phyloP scores from a whole-genome alignment of 2,797 vertebrate genomes.

The Lophius americanus region DNA sequence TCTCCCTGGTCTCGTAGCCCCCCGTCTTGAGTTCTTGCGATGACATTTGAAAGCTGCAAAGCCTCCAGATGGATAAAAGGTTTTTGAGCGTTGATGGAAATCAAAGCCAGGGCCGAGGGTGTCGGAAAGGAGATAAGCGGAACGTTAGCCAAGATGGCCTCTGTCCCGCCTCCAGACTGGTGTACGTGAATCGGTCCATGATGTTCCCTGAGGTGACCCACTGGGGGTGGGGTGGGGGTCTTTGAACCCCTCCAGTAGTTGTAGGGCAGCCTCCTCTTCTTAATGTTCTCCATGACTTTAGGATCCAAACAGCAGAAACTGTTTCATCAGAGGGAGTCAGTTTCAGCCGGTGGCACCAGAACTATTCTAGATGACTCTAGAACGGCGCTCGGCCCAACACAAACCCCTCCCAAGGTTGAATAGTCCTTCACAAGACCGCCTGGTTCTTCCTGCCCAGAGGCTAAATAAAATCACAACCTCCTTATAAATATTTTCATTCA shows the following conservation, averaged over 20 bases:
- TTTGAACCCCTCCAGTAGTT: slow-evolving; percentile 49
- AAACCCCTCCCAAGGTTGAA: no score
- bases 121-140: slow-evolving; percentile 39
- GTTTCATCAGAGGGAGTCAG: not conserved
- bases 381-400: no score
- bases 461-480: no score
- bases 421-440: no score
- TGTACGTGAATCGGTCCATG: slow-evolving; percentile 32
- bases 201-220: slow-evolving; percentile 58
- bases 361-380: not conserved
- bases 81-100: slow-evolving; percentile 48
- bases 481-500: no score
- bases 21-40: slow-evolving; percentile 35
- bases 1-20: slow-evolving; percentile 27
- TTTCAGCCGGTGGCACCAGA: no score
- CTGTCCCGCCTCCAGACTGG: slow-evolving; percentile 24
- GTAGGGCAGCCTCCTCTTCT: slow-evolving; percentile 24
- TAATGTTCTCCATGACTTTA: slow-evolving; percentile 18
- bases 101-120: slow-evolving; percentile 37
- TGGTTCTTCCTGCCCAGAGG: no score
- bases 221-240: not conserved
- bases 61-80: slow-evolving; percentile 66
- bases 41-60: slow-evolving; percentile 53
- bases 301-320: slow-evolving; percentile 11
- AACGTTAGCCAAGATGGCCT: slow-evolving; percentile 39